Evolutionary conservation across 2,888 invertebrate genomes (phyloP).

Genomic region (Adineta ricciae): DNA sequence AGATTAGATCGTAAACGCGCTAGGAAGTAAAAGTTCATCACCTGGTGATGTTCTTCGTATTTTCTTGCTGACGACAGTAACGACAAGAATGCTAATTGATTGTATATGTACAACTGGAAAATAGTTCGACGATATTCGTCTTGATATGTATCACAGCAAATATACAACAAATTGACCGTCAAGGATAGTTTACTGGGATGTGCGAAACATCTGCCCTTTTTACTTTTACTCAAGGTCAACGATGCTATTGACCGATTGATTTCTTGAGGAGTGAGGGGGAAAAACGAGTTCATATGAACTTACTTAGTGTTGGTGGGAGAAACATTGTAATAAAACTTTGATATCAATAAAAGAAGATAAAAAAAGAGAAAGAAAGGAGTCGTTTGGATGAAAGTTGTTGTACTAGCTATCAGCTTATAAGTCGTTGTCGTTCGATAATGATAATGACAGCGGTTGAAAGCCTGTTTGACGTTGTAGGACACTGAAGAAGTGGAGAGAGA

Average conservation of each 20-base stretch:
- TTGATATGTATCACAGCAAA: too few relatives aligned
- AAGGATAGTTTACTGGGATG: background rate
- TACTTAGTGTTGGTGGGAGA: background rate
- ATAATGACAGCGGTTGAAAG: background rate
- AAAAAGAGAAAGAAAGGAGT: background rate
- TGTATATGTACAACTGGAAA: background rate
- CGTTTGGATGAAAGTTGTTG: background rate
- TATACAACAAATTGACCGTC: background rate
- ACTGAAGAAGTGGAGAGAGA: background rate
- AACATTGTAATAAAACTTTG: background rate
- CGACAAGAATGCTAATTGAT: background rate
- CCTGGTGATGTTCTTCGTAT: background rate
- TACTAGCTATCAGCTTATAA: background rate
- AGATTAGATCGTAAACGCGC: background rate
- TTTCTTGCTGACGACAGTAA: background rate
- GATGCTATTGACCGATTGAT: background rate
- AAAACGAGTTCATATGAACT: background rate
- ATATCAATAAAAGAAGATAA: background rate
- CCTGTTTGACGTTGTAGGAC: background rate
- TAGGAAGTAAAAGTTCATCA: background rate
- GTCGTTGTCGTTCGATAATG: conserved; percentile 12
- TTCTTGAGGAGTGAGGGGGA: background rate
- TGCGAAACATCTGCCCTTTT: background rate
- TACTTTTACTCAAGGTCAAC: background rate
- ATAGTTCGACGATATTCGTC: background rate